These are phyloP conservation scores for Chrysopa pallens DNA, from an alignment of 1,140 invertebrate genomes.

Conservation along the genomic window DNA sequence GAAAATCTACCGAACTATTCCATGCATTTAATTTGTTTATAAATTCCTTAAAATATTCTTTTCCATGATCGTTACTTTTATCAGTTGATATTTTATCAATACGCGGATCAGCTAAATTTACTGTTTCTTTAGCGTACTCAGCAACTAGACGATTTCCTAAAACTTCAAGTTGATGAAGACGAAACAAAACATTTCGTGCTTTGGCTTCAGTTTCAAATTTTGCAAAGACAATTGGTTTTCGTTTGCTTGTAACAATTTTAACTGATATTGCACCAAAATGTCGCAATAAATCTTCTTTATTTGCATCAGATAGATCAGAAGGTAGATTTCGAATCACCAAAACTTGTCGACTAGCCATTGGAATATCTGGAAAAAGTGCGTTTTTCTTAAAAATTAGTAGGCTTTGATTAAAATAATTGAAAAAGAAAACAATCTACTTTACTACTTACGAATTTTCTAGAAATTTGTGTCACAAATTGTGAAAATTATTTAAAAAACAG, in stretches of 20 bases:
- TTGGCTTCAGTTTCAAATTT: conserved; percentile 34
- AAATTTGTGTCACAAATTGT: no score
- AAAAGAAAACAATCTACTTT: no score
- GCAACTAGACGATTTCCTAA: conserved; percentile 35
- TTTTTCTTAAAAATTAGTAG: no score
- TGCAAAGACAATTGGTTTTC: conserved; percentile 22
- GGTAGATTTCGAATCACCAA: conserved; percentile 10
- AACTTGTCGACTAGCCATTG: no score
- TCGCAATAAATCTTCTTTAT: conserved; percentile 19
- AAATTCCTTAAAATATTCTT: conserved; percentile 40
- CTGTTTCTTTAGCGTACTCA: conserved; percentile 35
- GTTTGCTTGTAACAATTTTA: conserved; percentile 16
- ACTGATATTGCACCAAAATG: conserved; percentile 20
- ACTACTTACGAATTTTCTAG: no score
- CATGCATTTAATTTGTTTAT: conserved; percentile 47
- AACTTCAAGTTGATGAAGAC: conserved; percentile 44
- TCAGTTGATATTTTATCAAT: conserved; percentile 14
- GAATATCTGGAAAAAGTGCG: no score
- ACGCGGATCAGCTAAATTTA: conserved; percentile 8
- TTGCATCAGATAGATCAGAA: conserved; percentile 15
- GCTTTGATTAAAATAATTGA: no score
- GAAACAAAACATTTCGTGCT: conserved; percentile 33
- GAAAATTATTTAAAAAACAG: no score
- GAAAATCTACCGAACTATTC: conserved; percentile 42
- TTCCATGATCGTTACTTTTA: conserved; percentile 11